Evolutionary conservation across 2,888 invertebrate species (phyloP).

Genomic region (Xestia ashworthii): DNA sequence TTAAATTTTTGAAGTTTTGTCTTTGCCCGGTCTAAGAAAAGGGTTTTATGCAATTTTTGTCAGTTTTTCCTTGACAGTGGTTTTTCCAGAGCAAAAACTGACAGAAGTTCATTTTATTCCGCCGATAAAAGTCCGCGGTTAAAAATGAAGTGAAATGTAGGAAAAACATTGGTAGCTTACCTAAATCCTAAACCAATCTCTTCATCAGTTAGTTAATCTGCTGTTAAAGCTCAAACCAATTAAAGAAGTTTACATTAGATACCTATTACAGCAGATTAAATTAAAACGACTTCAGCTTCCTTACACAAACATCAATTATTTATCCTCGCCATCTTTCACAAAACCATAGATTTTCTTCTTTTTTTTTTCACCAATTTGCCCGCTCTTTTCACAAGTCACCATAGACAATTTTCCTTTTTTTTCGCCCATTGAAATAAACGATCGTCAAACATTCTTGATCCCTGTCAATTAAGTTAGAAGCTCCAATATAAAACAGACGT

Average conservation of each 20-base stretch:
- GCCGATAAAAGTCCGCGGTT: no score
- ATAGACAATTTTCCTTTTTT: constrained; percentile 14
- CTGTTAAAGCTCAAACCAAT: background rate
- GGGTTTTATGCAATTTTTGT: background rate
- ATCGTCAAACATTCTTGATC: constrained; percentile 34
- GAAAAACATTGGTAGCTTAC: background rate
- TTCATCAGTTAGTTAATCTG: background rate
- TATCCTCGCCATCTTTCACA: background rate
- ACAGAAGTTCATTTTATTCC: background rate
- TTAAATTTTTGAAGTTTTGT: background rate
- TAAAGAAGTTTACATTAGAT: background rate
- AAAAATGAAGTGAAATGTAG: background rate
- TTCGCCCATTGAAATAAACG: constrained; percentile 54
- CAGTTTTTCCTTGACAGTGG: background rate
- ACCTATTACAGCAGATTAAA: background rate
- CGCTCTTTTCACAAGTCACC: constrained; percentile 13
- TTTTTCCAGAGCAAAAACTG: background rate
- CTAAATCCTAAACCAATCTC: background rate
- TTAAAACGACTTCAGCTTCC: background rate
- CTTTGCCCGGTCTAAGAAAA: background rate
- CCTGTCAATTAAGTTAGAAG: constrained; percentile 53
- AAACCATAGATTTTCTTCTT: background rate
- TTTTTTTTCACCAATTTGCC: background rate
- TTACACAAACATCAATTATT: background rate
- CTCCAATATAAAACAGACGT: constrained; percentile 60